Base-by-base conservation (phyloP, 2,797 vertebrate species). In the Antennarius maculatus region DNA sequence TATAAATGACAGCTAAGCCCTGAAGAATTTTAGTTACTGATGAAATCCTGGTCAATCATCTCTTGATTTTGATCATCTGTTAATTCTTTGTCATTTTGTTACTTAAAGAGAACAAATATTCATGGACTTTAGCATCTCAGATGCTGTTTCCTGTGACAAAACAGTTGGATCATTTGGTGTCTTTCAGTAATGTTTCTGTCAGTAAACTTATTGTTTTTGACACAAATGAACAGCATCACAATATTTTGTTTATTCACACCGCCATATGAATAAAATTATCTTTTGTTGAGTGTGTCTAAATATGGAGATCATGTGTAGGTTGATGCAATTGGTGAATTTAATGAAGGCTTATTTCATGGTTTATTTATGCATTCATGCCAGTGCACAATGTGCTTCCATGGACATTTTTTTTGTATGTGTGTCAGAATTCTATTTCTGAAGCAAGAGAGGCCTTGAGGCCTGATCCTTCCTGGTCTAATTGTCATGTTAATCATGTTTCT, bases 401-500 rank as follows among this genome's bases (percentile, higher is more conserved):
- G 72, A 34, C 2, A 10, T 57, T 48, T 42, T 61, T 27, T 82
- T 62, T 82, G 65, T 63, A 71, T 78, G 37, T 42, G 50, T 52
- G 61, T 68, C 79, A 70, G 56, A 57, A 54, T 69, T 81, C 75
- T 86, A 83, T 83, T 82, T 80, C 53, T 71, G 51, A 57, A 41
- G 49, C 34, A 18, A 17, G 28, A 48, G 39, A 56, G 57, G 59
- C 57, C 72, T 60, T 48, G 46, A 74, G 69, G 74, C 48, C 74
- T 60, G 69, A 68, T 74, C 77, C 67, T 85, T 86, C 69, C 84
- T 76, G 71, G 57, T 81, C 83, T 91, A 92, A 92, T 92, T 92
- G 87, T 90, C 76, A 71, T 80, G 82, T 86, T 92, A 85, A 88
- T 90, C 85, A 85, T 59, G 61, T 77, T 74, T 78, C 51, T 72